Evolutionary conservation across 1,140 invertebrate species (phyloP).

Genomic region (Arctopsyche grandis): DNA sequence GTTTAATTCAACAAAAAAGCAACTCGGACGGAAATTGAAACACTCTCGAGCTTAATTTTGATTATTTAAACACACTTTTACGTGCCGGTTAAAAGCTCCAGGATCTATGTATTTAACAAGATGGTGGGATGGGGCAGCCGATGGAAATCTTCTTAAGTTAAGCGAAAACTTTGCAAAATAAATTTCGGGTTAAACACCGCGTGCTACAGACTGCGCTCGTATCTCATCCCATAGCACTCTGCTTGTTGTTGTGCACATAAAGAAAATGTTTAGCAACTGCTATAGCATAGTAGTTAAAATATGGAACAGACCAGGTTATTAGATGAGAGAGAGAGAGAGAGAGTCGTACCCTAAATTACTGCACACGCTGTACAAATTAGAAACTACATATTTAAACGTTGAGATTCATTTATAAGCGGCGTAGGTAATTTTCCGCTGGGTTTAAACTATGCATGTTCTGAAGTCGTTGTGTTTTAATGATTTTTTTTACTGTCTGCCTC

Average conservation of each 20-base stretch:
- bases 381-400: too few relatives aligned
- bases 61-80: not conserved
- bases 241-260: slow-evolving; percentile 2
- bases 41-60: not conserved
- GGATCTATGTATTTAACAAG: too few relatives aligned
- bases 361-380: too few relatives aligned
- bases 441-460: too few relatives aligned
- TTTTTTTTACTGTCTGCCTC: too few relatives aligned
- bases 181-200: slow-evolving; percentile 23
- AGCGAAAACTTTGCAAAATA: slow-evolving; percentile 20
- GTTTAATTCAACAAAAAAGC: too few relatives aligned
- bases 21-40: not conserved
- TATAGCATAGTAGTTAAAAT: slow-evolving; percentile 14
- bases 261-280: slow-evolving; percentile 20
- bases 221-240: not conserved
- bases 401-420: too few relatives aligned
- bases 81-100: too few relatives aligned
- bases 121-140: not conserved
- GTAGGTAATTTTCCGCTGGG: too few relatives aligned
- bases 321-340: too few relatives aligned
- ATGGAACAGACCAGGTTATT: not conserved
- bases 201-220: slow-evolving; percentile 10
- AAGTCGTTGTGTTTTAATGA: too few relatives aligned
- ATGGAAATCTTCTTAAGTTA: slow-evolving; percentile 13
- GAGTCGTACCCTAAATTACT: too few relatives aligned